Conservation (phyloP, 2,888 invertebrate genomes). For the Sepiola atlantica region DNA sequence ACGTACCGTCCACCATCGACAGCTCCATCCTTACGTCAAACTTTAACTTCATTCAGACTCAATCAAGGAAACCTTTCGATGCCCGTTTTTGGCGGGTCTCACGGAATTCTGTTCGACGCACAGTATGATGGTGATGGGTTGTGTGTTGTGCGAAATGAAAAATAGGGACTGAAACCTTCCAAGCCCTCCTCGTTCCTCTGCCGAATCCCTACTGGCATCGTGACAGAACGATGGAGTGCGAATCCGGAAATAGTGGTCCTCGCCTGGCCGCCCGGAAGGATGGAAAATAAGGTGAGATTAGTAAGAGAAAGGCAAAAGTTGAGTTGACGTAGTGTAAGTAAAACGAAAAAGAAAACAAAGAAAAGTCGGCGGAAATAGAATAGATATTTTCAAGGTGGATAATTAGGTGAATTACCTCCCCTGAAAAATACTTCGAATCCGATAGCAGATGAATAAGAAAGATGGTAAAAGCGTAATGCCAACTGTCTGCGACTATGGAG, state of each 20-base stretch:
- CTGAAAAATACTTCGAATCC: not conserved
- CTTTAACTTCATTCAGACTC: not conserved
- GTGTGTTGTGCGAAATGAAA: not conserved
- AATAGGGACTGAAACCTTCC: not conserved
- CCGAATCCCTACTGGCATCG: not conserved
- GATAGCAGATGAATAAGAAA: no score
- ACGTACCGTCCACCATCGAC: not conserved
- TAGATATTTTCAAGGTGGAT: constrained; percentile 22
- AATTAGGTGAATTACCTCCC: not conserved
- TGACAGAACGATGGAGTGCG: not conserved
- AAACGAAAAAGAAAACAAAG: not conserved
- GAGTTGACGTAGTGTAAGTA: not conserved
- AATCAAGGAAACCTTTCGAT: constrained; percentile 7
- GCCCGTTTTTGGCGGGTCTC: not conserved
- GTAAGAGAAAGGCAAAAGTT: no score
- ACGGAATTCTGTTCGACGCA: not conserved
- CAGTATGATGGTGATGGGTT: not conserved
- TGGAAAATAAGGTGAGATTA: constrained; percentile 19
- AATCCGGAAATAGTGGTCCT: constrained; percentile 22
- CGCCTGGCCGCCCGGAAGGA: constrained; percentile 7
- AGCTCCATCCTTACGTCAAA: not conserved
- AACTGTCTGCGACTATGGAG: no score
- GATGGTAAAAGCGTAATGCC: no score
- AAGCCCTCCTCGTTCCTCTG: not conserved
- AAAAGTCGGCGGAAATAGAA: not conserved